These are phyloP conservation scores for Aethina tumida DNA, from an alignment of 1,140 invertebrate genomes.

Conservation along the genomic window DNA sequence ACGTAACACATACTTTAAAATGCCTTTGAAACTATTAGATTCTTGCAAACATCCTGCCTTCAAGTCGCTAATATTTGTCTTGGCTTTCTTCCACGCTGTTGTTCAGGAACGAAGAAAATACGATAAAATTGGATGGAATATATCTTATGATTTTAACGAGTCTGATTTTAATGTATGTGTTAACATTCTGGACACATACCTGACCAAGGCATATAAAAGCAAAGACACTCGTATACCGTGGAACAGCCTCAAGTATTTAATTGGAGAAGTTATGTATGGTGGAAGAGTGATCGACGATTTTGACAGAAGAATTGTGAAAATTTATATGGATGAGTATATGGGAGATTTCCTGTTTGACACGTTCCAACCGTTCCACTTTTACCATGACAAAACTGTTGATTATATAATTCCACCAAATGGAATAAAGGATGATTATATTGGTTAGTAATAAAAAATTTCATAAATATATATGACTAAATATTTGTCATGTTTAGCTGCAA, in stretches of 20 bases:
- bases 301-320: slow-evolving; percentile 72
- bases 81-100: slow-evolving; percentile 86
- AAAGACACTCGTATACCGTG: slow-evolving; percentile 65
- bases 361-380: slow-evolving; percentile 85
- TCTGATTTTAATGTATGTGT: slow-evolving; percentile 82
- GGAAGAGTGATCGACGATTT: slow-evolving; percentile 83
- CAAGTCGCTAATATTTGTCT: slow-evolving; percentile 68
- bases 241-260: slow-evolving; percentile 82
- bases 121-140: slow-evolving; percentile 90
- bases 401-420: slow-evolving; percentile 67
- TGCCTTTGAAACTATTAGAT: slow-evolving; percentile 57
- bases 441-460: slow-evolving; percentile 32
- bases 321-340: slow-evolving; percentile 89
- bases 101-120: slow-evolving; percentile 85
- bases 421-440: slow-evolving; percentile 58
- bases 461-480: not conserved
- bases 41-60: slow-evolving; percentile 62
- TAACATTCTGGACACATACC: slow-evolving; percentile 71
- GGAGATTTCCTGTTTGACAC: slow-evolving; percentile 85
- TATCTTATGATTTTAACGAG: slow-evolving; percentile 86
- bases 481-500: slow-evolving; percentile 42
- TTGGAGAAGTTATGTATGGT: slow-evolving; percentile 91
- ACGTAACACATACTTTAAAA: slow-evolving; percentile 80
- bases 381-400: slow-evolving; percentile 60
- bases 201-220: slow-evolving; percentile 53